Evolutionary conservation across 2,113 vertebrate species (phyloP).

Genomic region (Delphinapterus leucas): DNA sequence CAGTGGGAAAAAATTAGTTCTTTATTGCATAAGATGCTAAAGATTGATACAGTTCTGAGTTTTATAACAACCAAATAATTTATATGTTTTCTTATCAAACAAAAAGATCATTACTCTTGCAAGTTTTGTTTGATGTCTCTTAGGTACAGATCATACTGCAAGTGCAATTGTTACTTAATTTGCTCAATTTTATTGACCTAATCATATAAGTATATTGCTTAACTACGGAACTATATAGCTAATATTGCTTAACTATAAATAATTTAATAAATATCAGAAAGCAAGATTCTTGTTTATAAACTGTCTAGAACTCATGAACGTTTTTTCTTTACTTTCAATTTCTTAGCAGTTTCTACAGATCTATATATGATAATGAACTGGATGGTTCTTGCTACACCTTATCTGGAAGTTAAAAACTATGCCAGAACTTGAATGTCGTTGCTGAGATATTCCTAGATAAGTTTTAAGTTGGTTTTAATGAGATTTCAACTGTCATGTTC

Average conservation of each 20-base stretch:
- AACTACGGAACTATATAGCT: neutral
- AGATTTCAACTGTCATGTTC: neutral
- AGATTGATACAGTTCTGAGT: neutral
- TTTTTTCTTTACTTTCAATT: neutral
- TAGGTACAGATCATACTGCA: neutral
- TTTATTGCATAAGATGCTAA: neutral
- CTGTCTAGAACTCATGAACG: neutral
- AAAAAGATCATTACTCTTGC: neutral
- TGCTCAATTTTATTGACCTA: neutral
- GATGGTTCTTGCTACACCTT: neutral
- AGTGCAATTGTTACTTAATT: neutral
- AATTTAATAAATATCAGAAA: constrained; percentile 4
- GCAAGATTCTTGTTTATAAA: constrained; percentile 3
- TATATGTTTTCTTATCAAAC: neutral
- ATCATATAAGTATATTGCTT: neutral
- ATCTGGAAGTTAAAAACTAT: neutral
- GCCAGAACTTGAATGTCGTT: neutral
- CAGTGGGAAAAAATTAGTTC: neutral
- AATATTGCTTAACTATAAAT: neutral
- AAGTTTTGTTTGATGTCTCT: neutral
- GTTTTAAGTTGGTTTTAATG: neutral
- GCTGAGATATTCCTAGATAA: neutral
- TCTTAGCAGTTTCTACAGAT: neutral
- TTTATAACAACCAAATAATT: neutral
- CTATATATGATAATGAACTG: neutral